Percentiles rank a stretch among this genome's conserved stretches.
Evolutionary conservation across 2,113 vertebrate genomes (phyloP).

Genomic region (Anarhynchus alexandrinus): DNA sequence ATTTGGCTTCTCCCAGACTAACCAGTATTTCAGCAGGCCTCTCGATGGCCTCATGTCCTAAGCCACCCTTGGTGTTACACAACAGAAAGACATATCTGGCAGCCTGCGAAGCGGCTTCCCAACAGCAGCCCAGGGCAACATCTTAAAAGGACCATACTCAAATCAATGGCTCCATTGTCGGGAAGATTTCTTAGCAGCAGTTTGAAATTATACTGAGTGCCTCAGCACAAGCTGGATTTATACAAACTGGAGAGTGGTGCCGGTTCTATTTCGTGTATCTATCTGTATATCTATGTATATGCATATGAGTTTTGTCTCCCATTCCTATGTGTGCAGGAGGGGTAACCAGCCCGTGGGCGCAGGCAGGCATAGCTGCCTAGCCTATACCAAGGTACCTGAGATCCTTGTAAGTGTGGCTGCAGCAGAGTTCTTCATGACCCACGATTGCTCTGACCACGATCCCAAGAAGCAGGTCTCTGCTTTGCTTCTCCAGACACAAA

Average conservation of each 20-base stretch:
- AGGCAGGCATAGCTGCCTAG: background rate
- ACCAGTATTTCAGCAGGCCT: constrained; percentile 30
- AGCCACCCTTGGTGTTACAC: constrained; percentile 30
- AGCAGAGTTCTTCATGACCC: background rate
- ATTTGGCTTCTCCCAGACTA: constrained; percentile 36
- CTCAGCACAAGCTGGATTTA: background rate
- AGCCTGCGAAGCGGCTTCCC: background rate
- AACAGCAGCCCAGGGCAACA: constrained; percentile 35
- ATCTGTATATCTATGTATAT: background rate
- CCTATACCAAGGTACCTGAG: background rate
- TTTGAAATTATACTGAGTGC: background rate
- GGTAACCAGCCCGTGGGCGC: background rate
- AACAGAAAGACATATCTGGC: background rate
- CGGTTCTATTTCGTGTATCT: background rate
- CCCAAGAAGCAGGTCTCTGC: background rate
- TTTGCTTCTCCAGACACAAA: background rate
- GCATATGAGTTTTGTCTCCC: background rate
- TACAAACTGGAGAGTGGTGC: background rate
- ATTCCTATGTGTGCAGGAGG: background rate
- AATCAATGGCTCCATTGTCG: background rate
- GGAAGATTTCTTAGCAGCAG: background rate
- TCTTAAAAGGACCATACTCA: constrained; percentile 3
- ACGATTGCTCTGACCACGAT: background rate
- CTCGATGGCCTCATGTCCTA: background rate
- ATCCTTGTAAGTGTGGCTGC: background rate